Evolutionary conservation across 2,888 invertebrate genomes (phyloP).

Genomic region (Microplitis deprimator): DNA sequence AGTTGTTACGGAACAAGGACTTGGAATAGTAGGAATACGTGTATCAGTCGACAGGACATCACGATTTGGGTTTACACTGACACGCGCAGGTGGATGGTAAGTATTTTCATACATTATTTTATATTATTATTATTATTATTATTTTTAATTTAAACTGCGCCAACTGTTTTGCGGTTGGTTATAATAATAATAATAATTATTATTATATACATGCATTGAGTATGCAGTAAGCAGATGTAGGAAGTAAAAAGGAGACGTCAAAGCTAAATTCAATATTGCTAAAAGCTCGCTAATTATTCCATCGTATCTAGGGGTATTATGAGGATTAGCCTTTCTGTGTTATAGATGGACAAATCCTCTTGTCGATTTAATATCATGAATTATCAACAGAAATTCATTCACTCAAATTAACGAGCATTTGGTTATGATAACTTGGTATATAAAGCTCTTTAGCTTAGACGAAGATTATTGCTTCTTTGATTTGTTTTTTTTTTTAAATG

Average conservation of each 20-base stretch:
- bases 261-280: constrained; percentile 63
- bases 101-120: constrained; percentile 70
- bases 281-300: constrained; percentile 65
- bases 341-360: constrained; percentile 13
- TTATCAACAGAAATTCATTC: not conserved
- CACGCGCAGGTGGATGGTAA: constrained; percentile 95
- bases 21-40: constrained; percentile 96
- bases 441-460: not conserved
- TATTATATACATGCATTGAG: not conserved
- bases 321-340: constrained; percentile 18
- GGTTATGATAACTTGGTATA: not conserved
- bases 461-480: not conserved
- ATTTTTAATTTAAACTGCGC: not conserved
- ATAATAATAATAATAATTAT: not conserved
- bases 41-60: constrained; percentile 96
- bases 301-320: constrained; percentile 44
- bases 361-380: constrained; percentile 13
- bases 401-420: not conserved
- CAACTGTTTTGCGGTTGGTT: too few relatives aligned
- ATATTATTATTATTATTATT: not conserved
- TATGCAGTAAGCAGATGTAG: not conserved
- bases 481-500: not conserved
- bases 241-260: constrained; percentile 53
- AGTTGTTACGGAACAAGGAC: constrained; percentile 94
- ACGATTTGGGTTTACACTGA: constrained; percentile 95